Percentiles rank a stretch among this genome's conserved stretches.
phyloP scores from a whole-genome alignment of 1,140 invertebrate species.

The Leptinotarsa lineolata region DNA sequence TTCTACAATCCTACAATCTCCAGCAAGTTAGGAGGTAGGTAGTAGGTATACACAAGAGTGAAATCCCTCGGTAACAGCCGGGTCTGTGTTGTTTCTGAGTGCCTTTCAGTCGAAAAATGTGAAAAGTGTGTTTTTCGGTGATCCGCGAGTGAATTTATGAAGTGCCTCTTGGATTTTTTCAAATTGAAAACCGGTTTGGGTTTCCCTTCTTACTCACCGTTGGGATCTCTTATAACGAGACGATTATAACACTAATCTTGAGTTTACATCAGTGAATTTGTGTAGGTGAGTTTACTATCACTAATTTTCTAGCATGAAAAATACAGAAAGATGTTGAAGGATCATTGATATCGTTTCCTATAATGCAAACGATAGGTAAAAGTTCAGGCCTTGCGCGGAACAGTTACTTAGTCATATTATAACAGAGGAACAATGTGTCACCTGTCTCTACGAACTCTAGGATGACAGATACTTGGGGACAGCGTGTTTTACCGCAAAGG shows the following conservation, averaged over 20 bases:
- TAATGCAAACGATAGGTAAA: not conserved
- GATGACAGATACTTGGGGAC: conserved; percentile 17
- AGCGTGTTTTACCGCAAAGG: conserved; percentile 33
- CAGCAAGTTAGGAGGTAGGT: conserved; percentile 12
- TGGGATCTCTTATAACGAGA: not conserved
- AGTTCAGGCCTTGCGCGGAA: not conserved
- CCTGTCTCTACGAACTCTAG: conserved; percentile 13
- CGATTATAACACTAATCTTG: not conserved
- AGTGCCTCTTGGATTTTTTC: not conserved
- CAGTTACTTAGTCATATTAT: not conserved
- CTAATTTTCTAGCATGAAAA: not conserved
- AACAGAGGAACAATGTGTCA: not conserved
- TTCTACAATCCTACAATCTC: conserved; percentile 39
- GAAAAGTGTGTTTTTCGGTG: not conserved
- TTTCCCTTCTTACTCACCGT: not conserved
- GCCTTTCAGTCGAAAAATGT: not conserved
- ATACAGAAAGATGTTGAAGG: not conserved
- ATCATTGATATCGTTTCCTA: not conserved
- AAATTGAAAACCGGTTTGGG: not conserved
- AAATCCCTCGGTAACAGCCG: conserved; percentile 28
- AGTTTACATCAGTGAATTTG: not conserved
- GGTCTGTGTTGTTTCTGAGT: not conserved
- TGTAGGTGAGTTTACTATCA: not conserved
- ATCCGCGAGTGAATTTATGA: not conserved
- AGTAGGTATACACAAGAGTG: conserved; percentile 39